phyloP scores from a whole-genome alignment of 2,888 invertebrate species.

The Rosalia funebris region DNA sequence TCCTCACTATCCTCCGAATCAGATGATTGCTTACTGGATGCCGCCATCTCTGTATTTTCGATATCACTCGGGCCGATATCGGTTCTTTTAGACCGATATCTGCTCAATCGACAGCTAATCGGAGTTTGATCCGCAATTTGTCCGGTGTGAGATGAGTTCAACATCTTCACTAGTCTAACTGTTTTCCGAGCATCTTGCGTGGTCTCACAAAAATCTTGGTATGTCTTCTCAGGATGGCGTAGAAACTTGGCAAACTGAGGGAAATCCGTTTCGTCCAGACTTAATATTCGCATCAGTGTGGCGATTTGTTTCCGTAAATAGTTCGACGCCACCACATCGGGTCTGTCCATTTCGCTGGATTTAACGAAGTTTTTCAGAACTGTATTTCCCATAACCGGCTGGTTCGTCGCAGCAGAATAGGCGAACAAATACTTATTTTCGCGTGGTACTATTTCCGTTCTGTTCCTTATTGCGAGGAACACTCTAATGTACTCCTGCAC shows the following conservation, averaged over 20 bases:
- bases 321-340: neutral
- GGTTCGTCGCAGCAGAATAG: neutral
- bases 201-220: conserved; percentile 1
- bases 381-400: neutral
- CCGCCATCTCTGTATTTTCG: neutral
- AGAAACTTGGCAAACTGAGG: neutral
- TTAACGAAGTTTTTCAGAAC: neutral
- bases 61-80: neutral
- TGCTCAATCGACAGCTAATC: neutral
- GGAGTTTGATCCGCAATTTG: neutral
- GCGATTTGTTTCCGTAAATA: neutral
- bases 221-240: neutral
- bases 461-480: neutral
- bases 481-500: neutral
- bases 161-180: neutral
- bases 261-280: neutral
- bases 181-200: neutral
- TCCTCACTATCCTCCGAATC: neutral
- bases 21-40: neutral
- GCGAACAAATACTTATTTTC: neutral
- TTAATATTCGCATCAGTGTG: neutral
- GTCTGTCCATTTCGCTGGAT: neutral
- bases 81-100: neutral
- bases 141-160: neutral
- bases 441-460: neutral